Evolutionary conservation across 1,140 invertebrate species (phyloP).

Genomic region (Tetraneura akinire): DNA sequence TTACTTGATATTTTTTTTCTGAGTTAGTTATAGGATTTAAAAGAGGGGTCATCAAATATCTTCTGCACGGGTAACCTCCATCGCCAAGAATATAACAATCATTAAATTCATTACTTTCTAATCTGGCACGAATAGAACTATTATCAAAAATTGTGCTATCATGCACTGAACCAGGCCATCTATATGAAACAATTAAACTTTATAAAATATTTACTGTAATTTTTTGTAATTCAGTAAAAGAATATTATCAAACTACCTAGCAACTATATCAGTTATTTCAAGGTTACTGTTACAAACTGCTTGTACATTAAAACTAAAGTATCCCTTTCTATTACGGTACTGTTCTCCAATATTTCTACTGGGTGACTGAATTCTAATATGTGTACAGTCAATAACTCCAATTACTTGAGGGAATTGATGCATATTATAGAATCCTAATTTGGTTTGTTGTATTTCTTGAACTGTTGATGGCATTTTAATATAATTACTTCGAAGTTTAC

Average conservation of each 20-base stretch:
- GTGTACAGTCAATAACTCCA: conserved; percentile 59
- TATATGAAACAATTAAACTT: not conserved
- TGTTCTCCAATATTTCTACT: conserved; percentile 57
- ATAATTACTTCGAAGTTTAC: conserved; percentile 38
- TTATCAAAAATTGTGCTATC: conserved; percentile 58
- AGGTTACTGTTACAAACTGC: conserved; percentile 57
- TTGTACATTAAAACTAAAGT: conserved; percentile 60
- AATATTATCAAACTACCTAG: conserved; percentile 47
- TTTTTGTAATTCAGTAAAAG: too few relatives aligned
- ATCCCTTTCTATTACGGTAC: conserved; percentile 59
- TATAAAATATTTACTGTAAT: not conserved
- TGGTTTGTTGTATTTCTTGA: conserved; percentile 52
- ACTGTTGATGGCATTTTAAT: conserved; percentile 55
- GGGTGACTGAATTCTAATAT: conserved; percentile 58
- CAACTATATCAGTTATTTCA: conserved; percentile 58
- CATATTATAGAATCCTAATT: conserved; percentile 56
- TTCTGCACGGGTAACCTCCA: conserved; percentile 47
- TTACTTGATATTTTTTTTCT: conserved; percentile 53
- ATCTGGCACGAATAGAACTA: conserved; percentile 53
- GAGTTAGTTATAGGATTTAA: conserved; percentile 10
- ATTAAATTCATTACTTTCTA: conserved; percentile 53
- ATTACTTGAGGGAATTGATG: conserved; percentile 58
- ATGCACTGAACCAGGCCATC: conserved; percentile 58
- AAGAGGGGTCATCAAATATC: too few relatives aligned
- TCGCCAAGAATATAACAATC: conserved; percentile 54